Evolutionary conservation across 1,140 invertebrate species (phyloP), one percentile per base, ranked within the genome.

Genomic region (Drosophila baimaii): DNA sequence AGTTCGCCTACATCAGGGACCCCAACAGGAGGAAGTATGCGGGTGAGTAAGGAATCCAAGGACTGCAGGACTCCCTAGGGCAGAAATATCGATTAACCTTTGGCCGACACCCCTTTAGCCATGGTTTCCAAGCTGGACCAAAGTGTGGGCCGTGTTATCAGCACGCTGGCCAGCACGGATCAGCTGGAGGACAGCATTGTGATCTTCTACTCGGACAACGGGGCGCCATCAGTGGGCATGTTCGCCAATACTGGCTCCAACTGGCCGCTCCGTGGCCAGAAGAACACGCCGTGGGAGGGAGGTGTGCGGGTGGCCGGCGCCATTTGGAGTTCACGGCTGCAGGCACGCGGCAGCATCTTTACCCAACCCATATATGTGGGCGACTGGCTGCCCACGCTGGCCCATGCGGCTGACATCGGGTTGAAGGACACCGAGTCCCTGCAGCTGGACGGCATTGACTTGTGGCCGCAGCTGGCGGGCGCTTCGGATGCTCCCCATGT

Each of bases 41-140:
- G 56, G 96, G 96, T 96, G 91, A 70, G 64, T 27, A 2, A 27
- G 5, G 5, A 1, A 27, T 5, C 5, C 5, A 27, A 27, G 8
- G 27, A 7, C 2, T 27, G 2, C 27, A 27, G 27, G 8, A 3
- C 27, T 27, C 5, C 5, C 8, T 27, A n/a, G n/a, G n/a, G n/a
- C n/a, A n/a, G n/a, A n/a, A 31, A 12, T 33, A 13, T 33, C 12
- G 3, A 29, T 1, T 29, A 29, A 29, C 9, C 9, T 33, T 12
- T 9, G 21, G 17, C 41, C 19, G 4, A 19, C 9, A 15, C 12
- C 3, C 3, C 10, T 21, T 21, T 27, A 97, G 97, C 95, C 2
- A 97, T 98, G 96, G 94, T 98, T 1, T 95, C 96, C n/a, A 96
- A 95, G 84, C 91, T 98, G 33, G 98, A 98, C 92, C 94, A 97